Conservation (phyloP, 2,113 vertebrate species). For the Boulengeromyrus knoepffleri region DNA sequence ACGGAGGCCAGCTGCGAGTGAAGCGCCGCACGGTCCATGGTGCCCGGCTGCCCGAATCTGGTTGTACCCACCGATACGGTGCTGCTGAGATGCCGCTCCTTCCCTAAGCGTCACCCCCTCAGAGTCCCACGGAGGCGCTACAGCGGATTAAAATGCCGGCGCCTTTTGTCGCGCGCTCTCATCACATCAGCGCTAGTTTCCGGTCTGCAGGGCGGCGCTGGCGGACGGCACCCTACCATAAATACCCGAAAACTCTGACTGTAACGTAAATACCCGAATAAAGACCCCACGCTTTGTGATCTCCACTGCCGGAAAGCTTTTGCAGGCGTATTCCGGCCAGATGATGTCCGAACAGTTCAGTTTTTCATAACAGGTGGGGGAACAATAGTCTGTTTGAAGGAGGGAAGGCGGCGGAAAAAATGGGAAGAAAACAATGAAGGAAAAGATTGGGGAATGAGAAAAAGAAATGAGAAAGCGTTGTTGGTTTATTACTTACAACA, state of each 20-base stretch:
- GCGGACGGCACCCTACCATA: neutral
- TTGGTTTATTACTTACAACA: neutral
- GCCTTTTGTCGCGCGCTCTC: neutral
- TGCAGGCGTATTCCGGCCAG: neutral
- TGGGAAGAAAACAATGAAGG: neutral
- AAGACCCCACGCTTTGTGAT: neutral
- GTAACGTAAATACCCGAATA: neutral
- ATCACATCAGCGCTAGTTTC: neutral
- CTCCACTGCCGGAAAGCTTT: neutral
- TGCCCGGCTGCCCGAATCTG: neutral
- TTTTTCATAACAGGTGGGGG: neutral
- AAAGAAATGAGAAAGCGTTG: neutral
- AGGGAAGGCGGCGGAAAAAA: neutral
- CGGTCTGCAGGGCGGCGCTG: neutral
- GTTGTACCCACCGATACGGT: neutral
- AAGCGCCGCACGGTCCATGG: neutral
- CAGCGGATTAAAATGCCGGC: neutral
- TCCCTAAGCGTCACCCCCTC: neutral
- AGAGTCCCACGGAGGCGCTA: neutral
- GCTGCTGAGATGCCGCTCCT: neutral
- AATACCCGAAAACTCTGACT: neutral
- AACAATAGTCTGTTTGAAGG: neutral
- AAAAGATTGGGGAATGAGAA: neutral
- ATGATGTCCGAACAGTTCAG: neutral
- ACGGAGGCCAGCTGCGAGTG: constrained; percentile 16